Evolutionary conservation across 2,888 invertebrate species (phyloP).

Genomic region (Frankliniella fusca): DNA sequence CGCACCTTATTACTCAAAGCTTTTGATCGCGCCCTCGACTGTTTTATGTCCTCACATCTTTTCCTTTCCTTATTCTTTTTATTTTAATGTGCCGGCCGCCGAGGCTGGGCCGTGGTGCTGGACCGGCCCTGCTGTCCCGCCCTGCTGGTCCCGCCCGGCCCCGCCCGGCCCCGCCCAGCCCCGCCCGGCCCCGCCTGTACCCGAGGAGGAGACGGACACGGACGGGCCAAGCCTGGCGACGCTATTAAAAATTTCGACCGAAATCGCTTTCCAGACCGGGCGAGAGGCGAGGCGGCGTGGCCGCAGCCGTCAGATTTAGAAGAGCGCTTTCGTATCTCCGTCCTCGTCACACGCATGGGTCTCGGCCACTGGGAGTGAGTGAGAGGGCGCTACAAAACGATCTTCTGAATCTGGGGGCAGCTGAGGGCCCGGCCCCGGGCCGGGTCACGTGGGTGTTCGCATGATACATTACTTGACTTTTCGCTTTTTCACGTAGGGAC

Average conservation of each 20-base stretch:
- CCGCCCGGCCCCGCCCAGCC: too few species aligned
- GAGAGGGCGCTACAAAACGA: too few species aligned
- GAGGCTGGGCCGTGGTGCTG: background rate
- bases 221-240: background rate
- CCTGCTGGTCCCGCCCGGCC: too few species aligned
- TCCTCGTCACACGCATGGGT: too few species aligned
- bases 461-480: constrained; percentile 11
- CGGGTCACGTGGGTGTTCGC: constrained; percentile 15
- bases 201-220: background rate
- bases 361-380: too few species aligned
- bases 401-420: background rate
- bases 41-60: constrained; percentile 9
- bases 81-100: background rate
- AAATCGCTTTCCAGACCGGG: background rate
- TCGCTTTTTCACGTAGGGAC: constrained; percentile 9
- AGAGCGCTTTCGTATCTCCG: too few species aligned
- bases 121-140: too few species aligned
- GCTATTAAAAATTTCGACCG: constrained; percentile 18
- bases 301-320: too few species aligned
- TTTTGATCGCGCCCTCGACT: constrained; percentile 7
- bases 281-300: too few species aligned
- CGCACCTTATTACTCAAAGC: constrained; percentile 9
- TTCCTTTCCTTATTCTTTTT: background rate
- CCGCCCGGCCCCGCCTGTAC: background rate
- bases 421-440: background rate